A percentile compares a stretch with the other conserved stretches of the same genome.
Evolutionary conservation across 92 coral and sea anemone species (phyloP).

Genomic region (Epizoanthus ramosus): DNA sequence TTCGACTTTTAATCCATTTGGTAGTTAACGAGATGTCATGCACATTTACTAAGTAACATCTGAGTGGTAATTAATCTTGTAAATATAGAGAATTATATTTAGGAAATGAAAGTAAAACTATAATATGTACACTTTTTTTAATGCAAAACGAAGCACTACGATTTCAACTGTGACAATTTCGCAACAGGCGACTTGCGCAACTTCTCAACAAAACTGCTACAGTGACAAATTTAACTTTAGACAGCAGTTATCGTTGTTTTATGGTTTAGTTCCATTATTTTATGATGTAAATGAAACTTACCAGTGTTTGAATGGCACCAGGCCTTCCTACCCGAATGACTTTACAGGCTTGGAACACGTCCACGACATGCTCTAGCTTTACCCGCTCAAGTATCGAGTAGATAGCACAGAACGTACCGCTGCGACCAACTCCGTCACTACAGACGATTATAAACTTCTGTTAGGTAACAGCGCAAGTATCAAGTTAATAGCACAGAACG

Average conservation of each 20-base stretch:
- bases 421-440: slow-evolving; percentile 79
- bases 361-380: slow-evolving; percentile 73
- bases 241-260: neutral
- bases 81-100: no score
- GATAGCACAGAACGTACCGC: slow-evolving; percentile 72
- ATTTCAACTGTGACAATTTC: no score
- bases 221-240: neutral
- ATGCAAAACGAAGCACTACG: no score
- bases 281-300: slow-evolving; percentile 26
- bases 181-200: no score
- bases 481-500: slow-evolving; percentile 68
- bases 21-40: no score
- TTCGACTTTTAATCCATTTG: no score
- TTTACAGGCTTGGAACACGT: slow-evolving; percentile 69
- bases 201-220: no score
- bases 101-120: no score
- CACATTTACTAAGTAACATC: no score
- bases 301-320: slow-evolving; percentile 68
- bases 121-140: no score
- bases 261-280: neutral
- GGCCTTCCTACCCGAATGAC: slow-evolving; percentile 71
- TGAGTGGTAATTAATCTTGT: no score
- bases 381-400: slow-evolving; percentile 71
- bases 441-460: neutral
- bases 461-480: neutral